A percentile compares a stretch with the other conserved stretches of the same genome.
Evolutionary conservation across 2,113 vertebrate species (phyloP).

Genomic region (Talpa occidentalis): DNA sequence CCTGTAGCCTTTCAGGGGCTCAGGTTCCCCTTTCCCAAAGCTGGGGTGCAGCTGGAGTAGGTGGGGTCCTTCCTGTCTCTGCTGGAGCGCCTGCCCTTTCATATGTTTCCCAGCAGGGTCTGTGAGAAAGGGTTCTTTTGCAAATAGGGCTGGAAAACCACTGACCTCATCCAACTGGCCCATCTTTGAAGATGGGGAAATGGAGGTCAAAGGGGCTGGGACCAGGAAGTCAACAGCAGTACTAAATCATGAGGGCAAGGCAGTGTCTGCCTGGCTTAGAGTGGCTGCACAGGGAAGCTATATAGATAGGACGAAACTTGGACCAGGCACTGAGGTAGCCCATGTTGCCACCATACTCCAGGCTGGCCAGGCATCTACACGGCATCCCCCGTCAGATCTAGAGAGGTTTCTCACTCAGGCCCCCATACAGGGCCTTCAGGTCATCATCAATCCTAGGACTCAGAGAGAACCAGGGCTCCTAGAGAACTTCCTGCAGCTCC

Average conservation of each 20-base stretch:
- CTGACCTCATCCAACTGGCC: conserved; percentile 52
- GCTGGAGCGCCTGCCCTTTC: neutral
- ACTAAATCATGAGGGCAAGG: neutral
- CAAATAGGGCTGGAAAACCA: conserved; percentile 66
- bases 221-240: neutral
- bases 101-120: conserved; percentile 7
- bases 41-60: neutral
- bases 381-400: neutral
- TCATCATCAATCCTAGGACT: neutral
- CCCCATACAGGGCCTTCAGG: neutral
- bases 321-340: neutral
- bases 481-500: neutral
- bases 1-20: fast-evolving
- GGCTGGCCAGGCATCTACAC: neutral
- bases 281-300: neutral
- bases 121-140: conserved; percentile 46
- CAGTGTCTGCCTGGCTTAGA: fast-evolving
- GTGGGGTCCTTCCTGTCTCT: conserved; percentile 39
- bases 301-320: neutral
- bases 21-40: neutral
- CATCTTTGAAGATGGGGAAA: conserved; percentile 53
- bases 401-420: neutral
- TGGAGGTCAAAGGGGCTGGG: conserved; percentile 39
- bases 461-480: neutral
- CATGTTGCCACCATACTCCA: neutral